Percentiles rank a stretch among this genome's conserved stretches.
Evolutionary conservation across 2,888 invertebrate genomes (phyloP).

Genomic region (Pecten maximus): DNA sequence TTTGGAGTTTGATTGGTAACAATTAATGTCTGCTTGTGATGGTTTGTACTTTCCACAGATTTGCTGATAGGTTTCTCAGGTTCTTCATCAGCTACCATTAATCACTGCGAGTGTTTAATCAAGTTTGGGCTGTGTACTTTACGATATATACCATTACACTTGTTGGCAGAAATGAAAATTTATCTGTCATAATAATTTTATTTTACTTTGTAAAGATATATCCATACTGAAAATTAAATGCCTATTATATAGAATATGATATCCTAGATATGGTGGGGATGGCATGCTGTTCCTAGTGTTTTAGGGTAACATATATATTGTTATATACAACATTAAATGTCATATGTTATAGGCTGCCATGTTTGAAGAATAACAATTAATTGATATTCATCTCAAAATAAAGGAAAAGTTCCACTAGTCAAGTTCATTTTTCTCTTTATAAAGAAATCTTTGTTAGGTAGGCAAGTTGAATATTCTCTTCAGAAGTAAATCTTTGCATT

Average conservation of each 20-base stretch:
- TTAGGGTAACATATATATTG: too few relatives aligned
- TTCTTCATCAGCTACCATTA: not conserved
- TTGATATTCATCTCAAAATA: too few relatives aligned
- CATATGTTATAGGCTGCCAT: too few relatives aligned
- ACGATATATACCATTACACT: not conserved
- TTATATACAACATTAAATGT: too few relatives aligned
- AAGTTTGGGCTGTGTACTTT: conserved; percentile 9
- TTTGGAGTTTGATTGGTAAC: not conserved
- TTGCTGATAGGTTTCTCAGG: not conserved
- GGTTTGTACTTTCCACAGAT: not conserved
- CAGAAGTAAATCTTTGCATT: too few relatives aligned
- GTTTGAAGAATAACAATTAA: too few relatives aligned
- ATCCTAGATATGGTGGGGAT: not conserved
- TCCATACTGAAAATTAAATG: not conserved
- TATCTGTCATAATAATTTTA: conserved; percentile 1
- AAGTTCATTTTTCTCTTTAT: too few relatives aligned
- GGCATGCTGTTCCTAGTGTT: not conserved
- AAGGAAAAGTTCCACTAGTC: too few relatives aligned
- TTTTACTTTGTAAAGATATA: not conserved
- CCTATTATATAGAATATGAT: not conserved
- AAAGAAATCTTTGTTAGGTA: too few relatives aligned
- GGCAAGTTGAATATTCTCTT: too few relatives aligned
- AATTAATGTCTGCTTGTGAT: not conserved
- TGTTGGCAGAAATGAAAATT: not conserved
- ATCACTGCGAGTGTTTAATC: not conserved